Evolutionary conservation across 1,140 invertebrate species (phyloP).

Genomic region (Phocides pigmalion): DNA sequence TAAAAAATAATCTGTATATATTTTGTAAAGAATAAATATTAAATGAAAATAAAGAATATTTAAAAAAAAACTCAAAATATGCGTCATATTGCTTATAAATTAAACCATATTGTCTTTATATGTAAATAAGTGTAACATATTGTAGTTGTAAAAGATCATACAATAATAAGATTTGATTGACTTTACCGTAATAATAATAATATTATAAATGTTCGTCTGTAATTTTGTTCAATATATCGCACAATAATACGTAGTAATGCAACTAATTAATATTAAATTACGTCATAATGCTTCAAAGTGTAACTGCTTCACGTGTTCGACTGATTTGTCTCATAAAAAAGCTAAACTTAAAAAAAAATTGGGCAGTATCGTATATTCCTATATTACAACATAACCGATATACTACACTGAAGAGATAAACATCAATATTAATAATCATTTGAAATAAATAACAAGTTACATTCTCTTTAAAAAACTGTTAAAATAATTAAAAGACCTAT

Average conservation of each 20-base stretch:
- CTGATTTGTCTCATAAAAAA: slow-evolving; percentile 59
- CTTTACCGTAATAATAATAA: slow-evolving; percentile 41
- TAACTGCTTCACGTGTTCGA: slow-evolving; percentile 45
- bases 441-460: slow-evolving; percentile 84
- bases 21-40: not conserved
- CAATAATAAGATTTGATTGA: slow-evolving; percentile 55
- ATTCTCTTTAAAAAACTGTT: slow-evolving; percentile 77
- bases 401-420: slow-evolving; percentile 74
- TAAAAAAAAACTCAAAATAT: not conserved
- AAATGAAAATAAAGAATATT: not conserved
- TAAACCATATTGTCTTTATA: too few species aligned
- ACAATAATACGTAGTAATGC: slow-evolving; percentile 55
- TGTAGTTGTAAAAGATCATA: slow-evolving; percentile 5
- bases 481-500: slow-evolving; percentile 78
- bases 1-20: slow-evolving; percentile 38
- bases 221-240: slow-evolving; percentile 71
- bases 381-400: slow-evolving; percentile 76
- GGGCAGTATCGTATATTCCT: slow-evolving; percentile 76
- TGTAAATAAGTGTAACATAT: slow-evolving; percentile 8
- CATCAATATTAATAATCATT: slow-evolving; percentile 82
- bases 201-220: slow-evolving; percentile 53
- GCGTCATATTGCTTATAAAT: not conserved
- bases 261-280: slow-evolving; percentile 65
- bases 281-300: slow-evolving; percentile 47
- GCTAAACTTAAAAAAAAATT: slow-evolving; percentile 65